Percentiles rank a stretch among this genome's conserved stretches.
Evolutionary conservation across 1,140 invertebrate species (phyloP).

Genomic region (Drusus annulatus): DNA sequence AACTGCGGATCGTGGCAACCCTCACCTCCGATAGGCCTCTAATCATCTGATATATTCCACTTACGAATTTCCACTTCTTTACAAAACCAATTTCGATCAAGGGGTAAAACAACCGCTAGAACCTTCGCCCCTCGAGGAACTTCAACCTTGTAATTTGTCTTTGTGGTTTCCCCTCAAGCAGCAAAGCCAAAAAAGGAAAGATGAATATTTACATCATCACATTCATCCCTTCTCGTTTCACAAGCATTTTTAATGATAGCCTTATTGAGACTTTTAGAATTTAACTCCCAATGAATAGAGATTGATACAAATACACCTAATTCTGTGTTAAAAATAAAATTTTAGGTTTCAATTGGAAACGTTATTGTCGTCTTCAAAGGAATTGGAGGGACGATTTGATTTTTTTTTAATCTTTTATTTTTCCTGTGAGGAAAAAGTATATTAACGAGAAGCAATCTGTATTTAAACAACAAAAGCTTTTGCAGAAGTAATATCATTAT

Average conservation of each 20-base stretch:
- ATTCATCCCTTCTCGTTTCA: constrained; percentile 45
- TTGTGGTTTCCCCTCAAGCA: constrained; percentile 34
- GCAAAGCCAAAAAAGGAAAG: constrained; percentile 29
- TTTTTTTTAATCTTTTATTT: too few species aligned
- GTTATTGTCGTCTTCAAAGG: not conserved
- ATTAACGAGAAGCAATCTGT: too few species aligned
- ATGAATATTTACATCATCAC: constrained; percentile 50
- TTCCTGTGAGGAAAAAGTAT: too few species aligned
- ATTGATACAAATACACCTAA: constrained; percentile 11
- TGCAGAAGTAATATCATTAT: too few species aligned
- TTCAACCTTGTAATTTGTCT: constrained; percentile 52
- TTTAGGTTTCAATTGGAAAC: not conserved
- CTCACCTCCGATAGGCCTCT: constrained; percentile 23
- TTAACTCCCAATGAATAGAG: constrained; percentile 27
- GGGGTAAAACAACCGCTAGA: not conserved
- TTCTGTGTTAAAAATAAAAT: constrained; percentile 1
- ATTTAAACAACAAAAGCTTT: too few species aligned
- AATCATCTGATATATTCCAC: constrained; percentile 51
- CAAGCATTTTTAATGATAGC: constrained; percentile 33
- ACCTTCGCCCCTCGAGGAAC: not conserved
- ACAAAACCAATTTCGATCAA: constrained; percentile 14
- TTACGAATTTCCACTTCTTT: constrained; percentile 35
- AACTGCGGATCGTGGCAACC: not conserved
- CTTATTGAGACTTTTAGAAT: constrained; percentile 15
- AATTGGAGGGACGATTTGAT: too few species aligned